phyloP scores from a whole-genome alignment of 2,888 invertebrate genomes.

The Lepidonotus clava region DNA sequence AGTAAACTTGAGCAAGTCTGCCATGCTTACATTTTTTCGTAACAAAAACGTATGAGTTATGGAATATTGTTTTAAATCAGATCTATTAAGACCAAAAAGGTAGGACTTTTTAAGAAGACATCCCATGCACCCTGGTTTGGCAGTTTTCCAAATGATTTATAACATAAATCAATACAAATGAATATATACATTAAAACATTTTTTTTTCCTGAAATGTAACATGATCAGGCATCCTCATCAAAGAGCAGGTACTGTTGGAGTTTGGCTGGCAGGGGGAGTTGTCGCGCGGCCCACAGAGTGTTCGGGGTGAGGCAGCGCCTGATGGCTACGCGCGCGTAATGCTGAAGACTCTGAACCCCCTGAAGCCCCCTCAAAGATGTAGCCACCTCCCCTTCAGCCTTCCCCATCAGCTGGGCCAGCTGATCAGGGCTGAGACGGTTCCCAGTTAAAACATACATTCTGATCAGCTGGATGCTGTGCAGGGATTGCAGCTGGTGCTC shows the following conservation, averaged over 20 bases:
- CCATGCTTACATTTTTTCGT: too few relatives aligned
- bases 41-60: too few relatives aligned
- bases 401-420: constrained; percentile 24
- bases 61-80: too few relatives aligned
- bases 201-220: too few relatives aligned
- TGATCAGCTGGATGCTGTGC: not conserved
- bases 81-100: too few relatives aligned
- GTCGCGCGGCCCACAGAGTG: constrained; percentile 16
- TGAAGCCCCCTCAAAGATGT: constrained; percentile 11
- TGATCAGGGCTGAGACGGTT: constrained; percentile 22
- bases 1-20: too few relatives aligned
- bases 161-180: too few relatives aligned
- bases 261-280: constrained; percentile 48
- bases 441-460: constrained; percentile 50
- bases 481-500: constrained; percentile 7
- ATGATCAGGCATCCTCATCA: constrained; percentile 48
- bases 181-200: too few relatives aligned
- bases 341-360: constrained; percentile 36
- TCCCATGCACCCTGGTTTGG: too few relatives aligned
- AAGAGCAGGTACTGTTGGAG: constrained; percentile 50
- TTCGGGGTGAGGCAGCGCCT: constrained; percentile 26
- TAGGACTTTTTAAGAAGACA: too few relatives aligned
- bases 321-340: constrained; percentile 49
- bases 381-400: constrained; percentile 29
- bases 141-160: too few relatives aligned